These are phyloP conservation scores for Pristis pectinata DNA, from an alignment of 2,797 vertebrate genomes.

Conservation along the genomic window DNA sequence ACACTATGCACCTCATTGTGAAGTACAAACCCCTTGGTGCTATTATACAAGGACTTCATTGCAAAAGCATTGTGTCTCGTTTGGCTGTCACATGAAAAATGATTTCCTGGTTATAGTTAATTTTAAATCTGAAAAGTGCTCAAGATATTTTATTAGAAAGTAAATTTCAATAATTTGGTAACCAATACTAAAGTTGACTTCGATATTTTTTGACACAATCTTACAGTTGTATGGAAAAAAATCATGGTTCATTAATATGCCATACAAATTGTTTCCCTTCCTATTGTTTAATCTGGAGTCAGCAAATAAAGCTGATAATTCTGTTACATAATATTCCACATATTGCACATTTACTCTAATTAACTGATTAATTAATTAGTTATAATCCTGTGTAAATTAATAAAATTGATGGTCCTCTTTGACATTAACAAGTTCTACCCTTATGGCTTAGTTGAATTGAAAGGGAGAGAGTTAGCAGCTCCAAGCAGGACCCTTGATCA, in stretches of 20 bases:
- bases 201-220: background rate
- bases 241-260: background rate
- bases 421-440: background rate
- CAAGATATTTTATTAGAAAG: background rate
- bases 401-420: background rate
- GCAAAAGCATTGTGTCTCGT: background rate
- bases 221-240: background rate
- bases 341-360: background rate
- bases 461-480: background rate
- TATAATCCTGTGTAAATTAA: background rate
- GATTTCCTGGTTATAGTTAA: background rate
- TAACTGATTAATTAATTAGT: background rate
- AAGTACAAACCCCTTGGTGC: background rate
- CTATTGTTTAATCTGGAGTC: background rate
- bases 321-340: no score
- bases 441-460: background rate
- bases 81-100: background rate
- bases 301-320: background rate
- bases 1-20: background rate
- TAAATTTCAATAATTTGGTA: background rate
- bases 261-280: background rate
- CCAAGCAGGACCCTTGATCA: background rate
- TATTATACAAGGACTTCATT: background rate
- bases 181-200: background rate
- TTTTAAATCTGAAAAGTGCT: background rate